A percentile compares a stretch with the other conserved stretches of the same genome.
phyloP scores from a whole-genome alignment of 1,140 invertebrate species.

The Muscidifurax raptorellus region DNA sequence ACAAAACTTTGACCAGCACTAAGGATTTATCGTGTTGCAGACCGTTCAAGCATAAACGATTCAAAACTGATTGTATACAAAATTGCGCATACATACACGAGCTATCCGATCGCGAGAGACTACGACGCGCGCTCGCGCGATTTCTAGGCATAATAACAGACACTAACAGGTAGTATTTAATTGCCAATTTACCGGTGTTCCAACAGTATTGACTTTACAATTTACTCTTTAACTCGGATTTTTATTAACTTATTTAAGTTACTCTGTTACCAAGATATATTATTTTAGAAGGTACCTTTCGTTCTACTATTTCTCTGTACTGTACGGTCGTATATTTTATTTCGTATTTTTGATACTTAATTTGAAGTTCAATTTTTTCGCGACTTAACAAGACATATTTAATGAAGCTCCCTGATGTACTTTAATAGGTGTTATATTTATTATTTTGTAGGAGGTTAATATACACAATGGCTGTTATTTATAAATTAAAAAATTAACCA shows the following conservation, averaged over 20 bases:
- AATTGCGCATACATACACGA: constrained; percentile 26
- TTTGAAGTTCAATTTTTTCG: constrained; percentile 6
- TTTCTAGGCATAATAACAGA: constrained; percentile 15
- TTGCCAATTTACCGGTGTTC: constrained; percentile 48
- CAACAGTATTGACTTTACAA: constrained; percentile 44
- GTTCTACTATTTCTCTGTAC: background rate
- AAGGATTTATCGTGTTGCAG: constrained; percentile 2
- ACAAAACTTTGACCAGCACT: background rate
- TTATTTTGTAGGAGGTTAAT: background rate
- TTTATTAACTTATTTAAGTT: constrained; percentile 38
- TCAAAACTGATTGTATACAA: constrained; percentile 45
- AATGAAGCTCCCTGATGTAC: background rate
- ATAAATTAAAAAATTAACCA: background rate
- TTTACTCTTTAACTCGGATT: constrained; percentile 19
- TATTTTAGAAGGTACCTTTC: constrained; percentile 24
- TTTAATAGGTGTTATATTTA: background rate
- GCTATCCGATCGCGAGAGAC: background rate
- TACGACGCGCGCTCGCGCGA: background rate
- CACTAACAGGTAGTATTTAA: constrained; percentile 44
- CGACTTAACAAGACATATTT: background rate
- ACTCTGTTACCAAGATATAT: constrained; percentile 37
- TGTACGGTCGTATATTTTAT: background rate
- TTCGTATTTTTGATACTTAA: constrained; percentile 44
- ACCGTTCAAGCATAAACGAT: constrained; percentile 33
- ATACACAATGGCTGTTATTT: constrained; percentile 8